These are phyloP conservation scores for Lasiommata megera DNA, from an alignment of 2,888 invertebrate species.

Conservation along the genomic window DNA sequence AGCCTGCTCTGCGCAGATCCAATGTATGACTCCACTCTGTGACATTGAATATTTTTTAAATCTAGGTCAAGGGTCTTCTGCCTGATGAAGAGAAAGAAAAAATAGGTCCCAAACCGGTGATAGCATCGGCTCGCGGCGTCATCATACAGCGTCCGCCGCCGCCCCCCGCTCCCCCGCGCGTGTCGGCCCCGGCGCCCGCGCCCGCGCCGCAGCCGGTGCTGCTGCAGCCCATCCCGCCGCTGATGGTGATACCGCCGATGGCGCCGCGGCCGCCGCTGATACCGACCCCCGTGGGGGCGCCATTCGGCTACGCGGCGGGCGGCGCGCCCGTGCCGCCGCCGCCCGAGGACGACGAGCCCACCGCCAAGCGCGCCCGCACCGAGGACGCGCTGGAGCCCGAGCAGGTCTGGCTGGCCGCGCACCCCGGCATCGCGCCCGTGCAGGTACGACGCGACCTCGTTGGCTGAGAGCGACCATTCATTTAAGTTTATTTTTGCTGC, in stretches of 20 bases:
- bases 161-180: constrained; percentile 32
- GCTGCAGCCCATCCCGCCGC: constrained; percentile 70
- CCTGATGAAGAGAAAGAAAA: constrained; percentile 98
- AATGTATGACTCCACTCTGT: too few relatives aligned
- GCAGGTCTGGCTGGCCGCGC: constrained; percentile 67
- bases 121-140: constrained; percentile 39
- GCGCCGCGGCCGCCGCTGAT: constrained; percentile 64
- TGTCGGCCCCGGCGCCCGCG: constrained; percentile 34
- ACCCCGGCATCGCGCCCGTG: constrained; percentile 53
- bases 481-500: not conserved
- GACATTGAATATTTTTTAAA: too few relatives aligned
- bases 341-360: constrained; percentile 86
- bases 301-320: constrained; percentile 50
- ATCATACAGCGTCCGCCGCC: constrained; percentile 40
- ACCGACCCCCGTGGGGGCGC: constrained; percentile 59
- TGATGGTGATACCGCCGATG: constrained; percentile 77
- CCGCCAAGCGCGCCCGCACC: constrained; percentile 92
- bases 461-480: not conserved
- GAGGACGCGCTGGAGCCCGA: constrained; percentile 97
- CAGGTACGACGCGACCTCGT: too few relatives aligned
- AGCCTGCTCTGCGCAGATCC: too few relatives aligned
- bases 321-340: constrained; percentile 38
- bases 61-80: constrained; percentile 88
- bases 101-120: constrained; percentile 94
- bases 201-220: constrained; percentile 42